Evolutionary conservation across 2,113 vertebrate genomes (phyloP).

Genomic region (Lepisosteus osseus): DNA sequence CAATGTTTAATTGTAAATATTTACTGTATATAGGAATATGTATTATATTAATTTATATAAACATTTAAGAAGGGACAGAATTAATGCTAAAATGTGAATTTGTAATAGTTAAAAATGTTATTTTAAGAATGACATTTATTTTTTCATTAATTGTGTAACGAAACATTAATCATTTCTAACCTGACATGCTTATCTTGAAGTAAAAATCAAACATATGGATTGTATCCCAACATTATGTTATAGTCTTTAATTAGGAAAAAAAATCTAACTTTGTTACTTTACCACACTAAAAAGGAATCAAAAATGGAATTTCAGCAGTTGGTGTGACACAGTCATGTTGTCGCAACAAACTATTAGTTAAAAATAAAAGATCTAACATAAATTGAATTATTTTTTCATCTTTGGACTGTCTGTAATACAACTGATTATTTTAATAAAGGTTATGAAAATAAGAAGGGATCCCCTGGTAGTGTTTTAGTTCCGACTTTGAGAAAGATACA

Average conservation of each 20-base stretch:
- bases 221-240: background rate
- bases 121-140: background rate
- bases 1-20: too few species aligned
- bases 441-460: background rate
- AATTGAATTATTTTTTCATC: background rate
- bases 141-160: background rate
- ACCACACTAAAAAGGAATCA: too few species aligned
- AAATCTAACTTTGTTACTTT: background rate
- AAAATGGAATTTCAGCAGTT: background rate
- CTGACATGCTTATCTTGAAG: background rate
- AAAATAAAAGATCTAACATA: background rate
- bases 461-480: background rate
- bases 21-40: too few species aligned
- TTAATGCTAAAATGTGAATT: too few species aligned
- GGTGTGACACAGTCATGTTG: background rate
- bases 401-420: too few species aligned
- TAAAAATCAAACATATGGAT: background rate
- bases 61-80: too few species aligned
- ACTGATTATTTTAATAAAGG: background rate
- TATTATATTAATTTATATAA: too few species aligned
- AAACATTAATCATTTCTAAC: background rate
- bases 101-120: background rate
- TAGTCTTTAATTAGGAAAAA: background rate
- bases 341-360: background rate
- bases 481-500: background rate